Conservation (phyloP, 2,888 invertebrate species). For the Sthenelais limicola region DNA sequence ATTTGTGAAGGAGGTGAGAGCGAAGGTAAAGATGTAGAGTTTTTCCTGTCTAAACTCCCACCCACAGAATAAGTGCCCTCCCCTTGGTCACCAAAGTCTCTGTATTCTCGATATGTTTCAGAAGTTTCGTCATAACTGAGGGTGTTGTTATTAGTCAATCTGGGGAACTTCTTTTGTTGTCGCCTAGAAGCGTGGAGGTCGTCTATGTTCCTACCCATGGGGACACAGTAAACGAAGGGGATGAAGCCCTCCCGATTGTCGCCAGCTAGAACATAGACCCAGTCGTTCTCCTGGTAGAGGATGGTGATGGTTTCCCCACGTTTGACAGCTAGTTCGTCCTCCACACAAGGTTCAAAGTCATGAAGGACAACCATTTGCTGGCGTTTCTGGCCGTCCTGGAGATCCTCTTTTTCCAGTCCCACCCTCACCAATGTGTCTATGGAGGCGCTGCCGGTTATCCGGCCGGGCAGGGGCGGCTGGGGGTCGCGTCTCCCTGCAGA, state of each 20-base stretch:
- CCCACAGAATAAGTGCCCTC: too few species aligned
- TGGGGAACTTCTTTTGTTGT: not conserved
- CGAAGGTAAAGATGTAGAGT: not conserved
- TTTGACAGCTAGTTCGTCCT: conserved; percentile 92
- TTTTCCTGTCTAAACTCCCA: conserved; percentile 4
- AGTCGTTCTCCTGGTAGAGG: conserved; percentile 94
- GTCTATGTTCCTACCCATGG: conserved; percentile 66
- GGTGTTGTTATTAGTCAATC: not conserved
- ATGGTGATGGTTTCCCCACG: conserved; percentile 93
- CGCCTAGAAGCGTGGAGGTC: not conserved
- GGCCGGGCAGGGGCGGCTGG: conserved; percentile 75
- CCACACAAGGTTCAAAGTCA: conserved; percentile 94
- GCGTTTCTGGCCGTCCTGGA: conserved; percentile 44
- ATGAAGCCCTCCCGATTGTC: conserved; percentile 94
- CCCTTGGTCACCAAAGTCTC: not conserved
- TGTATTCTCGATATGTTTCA: not conserved
- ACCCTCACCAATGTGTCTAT: conserved; percentile 91
- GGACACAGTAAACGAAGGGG: conserved; percentile 93
- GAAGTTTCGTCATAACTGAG: not conserved
- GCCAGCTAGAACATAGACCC: conserved; percentile 96
- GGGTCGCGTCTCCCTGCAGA: conserved; percentile 22
- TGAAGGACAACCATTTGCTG: conserved; percentile 56
- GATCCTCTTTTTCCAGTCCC: conserved; percentile 87
- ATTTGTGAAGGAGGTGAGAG: too few species aligned
- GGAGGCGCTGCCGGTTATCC: conserved; percentile 94